A percentile compares a stretch with the other conserved stretches of the same genome.
Conservation (phyloP, 2,797 vertebrate genomes). For the Poeciliopsis infans region DNA sequence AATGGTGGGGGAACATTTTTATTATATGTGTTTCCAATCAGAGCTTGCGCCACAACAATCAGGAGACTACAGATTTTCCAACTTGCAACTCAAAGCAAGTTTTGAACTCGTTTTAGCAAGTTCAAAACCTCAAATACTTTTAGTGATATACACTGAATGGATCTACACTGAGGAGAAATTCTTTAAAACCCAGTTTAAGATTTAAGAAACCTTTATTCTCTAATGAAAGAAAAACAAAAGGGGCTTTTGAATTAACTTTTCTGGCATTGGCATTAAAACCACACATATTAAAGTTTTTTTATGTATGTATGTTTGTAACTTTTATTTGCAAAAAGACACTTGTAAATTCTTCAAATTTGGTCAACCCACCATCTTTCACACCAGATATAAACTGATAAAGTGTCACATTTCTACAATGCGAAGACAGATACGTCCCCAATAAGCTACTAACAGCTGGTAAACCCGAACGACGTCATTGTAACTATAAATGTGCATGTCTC, state of each 20-base stretch:
- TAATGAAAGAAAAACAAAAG: not conserved
- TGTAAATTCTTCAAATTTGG: not conserved
- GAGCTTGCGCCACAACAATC: not conserved
- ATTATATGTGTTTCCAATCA: not conserved
- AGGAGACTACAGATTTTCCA: not conserved
- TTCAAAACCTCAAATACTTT: not conserved
- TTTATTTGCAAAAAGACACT: not conserved
- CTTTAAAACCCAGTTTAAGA: not conserved
- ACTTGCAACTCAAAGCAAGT: not conserved
- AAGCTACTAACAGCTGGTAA: not conserved
- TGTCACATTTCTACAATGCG: not conserved
- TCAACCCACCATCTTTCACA: not conserved
- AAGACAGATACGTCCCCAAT: too few species aligned
- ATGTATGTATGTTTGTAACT: too few species aligned
- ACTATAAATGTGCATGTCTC: too few species aligned
- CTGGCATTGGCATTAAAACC: not conserved
- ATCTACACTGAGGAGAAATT: not conserved
- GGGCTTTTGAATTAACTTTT: not conserved
- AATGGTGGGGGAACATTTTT: not conserved
- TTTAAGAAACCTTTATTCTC: not conserved
- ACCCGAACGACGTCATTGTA: not conserved
- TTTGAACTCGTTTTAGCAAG: not conserved
- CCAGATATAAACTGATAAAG: too few species aligned
- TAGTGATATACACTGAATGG: not conserved
- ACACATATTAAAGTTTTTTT: too few species aligned